These are phyloP conservation scores for Mythimna lalbum DNA, from an alignment of 2,888 invertebrate genomes.

Conservation along the genomic window DNA sequence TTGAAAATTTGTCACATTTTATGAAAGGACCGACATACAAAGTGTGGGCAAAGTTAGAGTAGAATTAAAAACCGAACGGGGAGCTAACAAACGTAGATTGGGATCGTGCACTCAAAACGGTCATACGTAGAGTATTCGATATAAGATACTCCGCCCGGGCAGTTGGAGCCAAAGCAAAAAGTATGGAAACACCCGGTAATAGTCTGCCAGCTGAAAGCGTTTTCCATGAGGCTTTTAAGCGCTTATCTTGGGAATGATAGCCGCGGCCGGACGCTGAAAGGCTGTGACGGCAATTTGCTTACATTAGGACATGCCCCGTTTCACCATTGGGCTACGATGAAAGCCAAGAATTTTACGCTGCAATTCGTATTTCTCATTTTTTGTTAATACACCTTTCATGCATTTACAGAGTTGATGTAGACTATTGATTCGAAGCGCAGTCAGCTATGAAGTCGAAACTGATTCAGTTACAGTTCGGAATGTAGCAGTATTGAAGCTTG, in stretches of 20 bases:
- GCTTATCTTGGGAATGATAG: constrained; percentile 90
- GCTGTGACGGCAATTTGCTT: constrained; percentile 90
- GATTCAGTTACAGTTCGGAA: constrained; percentile 79
- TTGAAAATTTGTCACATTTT: constrained; percentile 50
- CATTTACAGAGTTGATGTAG: constrained; percentile 69
- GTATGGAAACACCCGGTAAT: constrained; percentile 82
- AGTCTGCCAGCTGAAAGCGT: constrained; percentile 86
- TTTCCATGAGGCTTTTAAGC: constrained; percentile 89
- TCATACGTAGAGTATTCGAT: constrained; percentile 69
- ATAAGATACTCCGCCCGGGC: constrained; percentile 73
- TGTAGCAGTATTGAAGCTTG: constrained; percentile 76
- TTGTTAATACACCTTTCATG: constrained; percentile 59
- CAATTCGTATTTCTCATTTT: constrained; percentile 65
- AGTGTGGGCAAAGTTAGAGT: constrained; percentile 44
- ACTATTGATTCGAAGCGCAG: constrained; percentile 78
- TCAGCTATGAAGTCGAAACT: constrained; percentile 81
- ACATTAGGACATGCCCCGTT: constrained; percentile 88
- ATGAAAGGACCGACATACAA: constrained; percentile 29
- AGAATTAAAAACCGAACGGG: constrained; percentile 60
- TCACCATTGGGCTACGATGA: constrained; percentile 74
- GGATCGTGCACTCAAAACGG: constrained; percentile 69
- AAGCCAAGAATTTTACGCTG: constrained; percentile 73
- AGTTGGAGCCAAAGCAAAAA: constrained; percentile 80
- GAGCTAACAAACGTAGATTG: constrained; percentile 67
- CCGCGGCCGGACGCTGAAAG: constrained; percentile 88